Percentiles rank a stretch among this genome's conserved stretches.
These are phyloP conservation scores for Gobius niger DNA, from an alignment of 2,113 vertebrate species.

Conservation along the genomic window DNA sequence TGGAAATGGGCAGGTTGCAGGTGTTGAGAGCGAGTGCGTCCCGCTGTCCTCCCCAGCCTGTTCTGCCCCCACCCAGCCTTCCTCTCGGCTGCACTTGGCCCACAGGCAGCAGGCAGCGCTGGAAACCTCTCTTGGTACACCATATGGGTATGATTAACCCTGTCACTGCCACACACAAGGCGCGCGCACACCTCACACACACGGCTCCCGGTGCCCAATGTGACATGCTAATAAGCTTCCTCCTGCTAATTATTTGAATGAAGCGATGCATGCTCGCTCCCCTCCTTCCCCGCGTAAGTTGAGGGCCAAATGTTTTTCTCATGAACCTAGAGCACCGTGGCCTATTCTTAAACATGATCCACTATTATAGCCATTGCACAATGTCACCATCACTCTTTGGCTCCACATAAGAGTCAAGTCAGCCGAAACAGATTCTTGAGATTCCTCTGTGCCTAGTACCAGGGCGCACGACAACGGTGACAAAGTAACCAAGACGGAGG, in stretches of 20 bases:
- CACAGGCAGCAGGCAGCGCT: conserved; percentile 57
- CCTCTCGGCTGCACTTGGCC: conserved; percentile 61
- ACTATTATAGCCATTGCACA: conserved; percentile 36
- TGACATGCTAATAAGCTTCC: background rate
- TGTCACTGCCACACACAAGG: conserved; percentile 43
- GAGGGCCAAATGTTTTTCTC: conserved; percentile 25
- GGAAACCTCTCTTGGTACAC: conserved; percentile 69
- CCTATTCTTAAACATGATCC: conserved; percentile 37
- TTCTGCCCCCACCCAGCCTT: conserved; percentile 64
- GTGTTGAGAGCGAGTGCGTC: conserved; percentile 60
- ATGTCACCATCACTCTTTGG: conserved; percentile 58
- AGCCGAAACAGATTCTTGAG: conserved; percentile 67
- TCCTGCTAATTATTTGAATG: conserved; percentile 1
- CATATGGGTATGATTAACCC: conserved; percentile 77
- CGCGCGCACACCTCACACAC: conserved; percentile 1
- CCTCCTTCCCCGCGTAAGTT: conserved; percentile 9
- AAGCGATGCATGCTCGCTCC: conserved; percentile 1
- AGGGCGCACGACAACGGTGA: conserved; percentile 71
- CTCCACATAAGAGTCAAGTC: conserved; percentile 52
- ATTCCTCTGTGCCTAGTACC: conserved; percentile 66
- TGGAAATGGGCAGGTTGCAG: conserved; percentile 66
- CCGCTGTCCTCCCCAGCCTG: conserved; percentile 71
- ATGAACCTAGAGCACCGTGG: conserved; percentile 24
- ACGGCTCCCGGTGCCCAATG: background rate
- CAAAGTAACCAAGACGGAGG: conserved; percentile 54